Conservation (phyloP, 92 coral and sea anemone species). For the Meandrina meandrites region DNA sequence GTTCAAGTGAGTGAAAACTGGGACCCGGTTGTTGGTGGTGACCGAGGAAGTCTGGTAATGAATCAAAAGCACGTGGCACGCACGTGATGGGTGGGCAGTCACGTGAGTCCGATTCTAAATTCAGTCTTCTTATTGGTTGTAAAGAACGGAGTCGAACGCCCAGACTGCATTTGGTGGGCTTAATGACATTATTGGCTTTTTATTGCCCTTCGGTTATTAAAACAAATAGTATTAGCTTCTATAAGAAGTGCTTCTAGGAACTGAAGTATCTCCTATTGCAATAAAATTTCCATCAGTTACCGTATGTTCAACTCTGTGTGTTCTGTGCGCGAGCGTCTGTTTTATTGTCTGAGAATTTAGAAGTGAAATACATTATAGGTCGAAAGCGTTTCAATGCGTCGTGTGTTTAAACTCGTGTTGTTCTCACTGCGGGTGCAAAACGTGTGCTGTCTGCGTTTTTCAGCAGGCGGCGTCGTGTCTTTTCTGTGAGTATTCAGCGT, state of each 20-base stretch:
- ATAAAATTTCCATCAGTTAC: conserved; percentile 1
- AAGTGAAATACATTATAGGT: not conserved
- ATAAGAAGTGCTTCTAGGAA: not conserved
- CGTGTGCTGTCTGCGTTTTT: not conserved
- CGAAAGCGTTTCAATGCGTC: not conserved
- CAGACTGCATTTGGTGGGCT: conserved; percentile 12
- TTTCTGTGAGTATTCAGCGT: not conserved
- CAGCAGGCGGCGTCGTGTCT: not conserved
- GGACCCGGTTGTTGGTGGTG: not conserved
- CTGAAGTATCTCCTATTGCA: not conserved
- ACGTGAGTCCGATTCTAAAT: conserved; percentile 8
- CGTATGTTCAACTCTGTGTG: not conserved
- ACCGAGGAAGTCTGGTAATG: conserved; percentile 8
- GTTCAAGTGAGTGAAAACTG: conserved; percentile 61
- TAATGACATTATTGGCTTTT: conserved; percentile 9
- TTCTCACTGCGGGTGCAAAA: not conserved
- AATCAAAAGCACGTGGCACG: conserved; percentile 1
- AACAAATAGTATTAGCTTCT: not conserved
- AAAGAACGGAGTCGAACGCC: not conserved
- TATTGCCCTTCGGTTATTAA: not conserved
- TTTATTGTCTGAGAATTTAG: not conserved
- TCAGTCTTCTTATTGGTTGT: not conserved
- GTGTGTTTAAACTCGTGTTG: not conserved
- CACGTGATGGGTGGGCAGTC: conserved; percentile 16
- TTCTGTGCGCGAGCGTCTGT: not conserved